A percentile compares a stretch with the other conserved stretches of the same genome.
phyloP scores from a whole-genome alignment of 2,888 invertebrate species.

The Chydorus sphaericus region DNA sequence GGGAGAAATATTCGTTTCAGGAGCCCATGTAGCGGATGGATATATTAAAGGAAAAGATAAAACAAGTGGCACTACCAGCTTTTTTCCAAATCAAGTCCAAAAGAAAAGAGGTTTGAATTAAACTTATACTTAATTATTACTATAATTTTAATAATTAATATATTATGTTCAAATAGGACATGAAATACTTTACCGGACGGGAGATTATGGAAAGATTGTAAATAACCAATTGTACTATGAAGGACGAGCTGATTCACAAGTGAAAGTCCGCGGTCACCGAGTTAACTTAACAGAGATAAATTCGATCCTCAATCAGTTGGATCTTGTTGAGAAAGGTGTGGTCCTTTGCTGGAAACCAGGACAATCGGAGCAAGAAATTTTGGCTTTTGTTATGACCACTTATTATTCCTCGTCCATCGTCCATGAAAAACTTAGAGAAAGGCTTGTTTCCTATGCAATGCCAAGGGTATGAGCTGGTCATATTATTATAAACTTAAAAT shows the following conservation, averaged over 20 bases:
- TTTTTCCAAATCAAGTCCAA: too few species aligned
- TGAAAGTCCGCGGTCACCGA: constrained; percentile 71
- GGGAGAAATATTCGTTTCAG: constrained; percentile 70
- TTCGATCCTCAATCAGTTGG: constrained; percentile 45
- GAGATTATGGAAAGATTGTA: constrained; percentile 60
- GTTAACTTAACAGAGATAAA: constrained; percentile 76
- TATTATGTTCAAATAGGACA: too few species aligned
- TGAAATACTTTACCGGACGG: too few species aligned
- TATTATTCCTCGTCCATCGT: too few species aligned
- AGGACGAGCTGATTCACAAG: constrained; percentile 70
- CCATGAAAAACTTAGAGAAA: not conserved
- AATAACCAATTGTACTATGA: constrained; percentile 48
- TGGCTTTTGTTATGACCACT: too few species aligned
- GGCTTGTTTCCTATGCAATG: not conserved
- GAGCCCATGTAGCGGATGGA: constrained; percentile 60
- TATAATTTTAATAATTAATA: too few species aligned
- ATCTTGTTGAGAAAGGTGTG: constrained; percentile 55
- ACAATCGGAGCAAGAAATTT: constrained; percentile 37
- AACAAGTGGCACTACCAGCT: too few species aligned
- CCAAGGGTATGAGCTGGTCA: not conserved
- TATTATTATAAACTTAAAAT: too few species aligned
- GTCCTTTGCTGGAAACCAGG: constrained; percentile 67
- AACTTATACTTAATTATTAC: too few species aligned
- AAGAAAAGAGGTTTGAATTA: too few species aligned
- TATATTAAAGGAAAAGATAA: constrained; percentile 60